Base-by-base conservation (phyloP, 2,888 invertebrate genomes). In the Pheosia gnoma region DNA sequence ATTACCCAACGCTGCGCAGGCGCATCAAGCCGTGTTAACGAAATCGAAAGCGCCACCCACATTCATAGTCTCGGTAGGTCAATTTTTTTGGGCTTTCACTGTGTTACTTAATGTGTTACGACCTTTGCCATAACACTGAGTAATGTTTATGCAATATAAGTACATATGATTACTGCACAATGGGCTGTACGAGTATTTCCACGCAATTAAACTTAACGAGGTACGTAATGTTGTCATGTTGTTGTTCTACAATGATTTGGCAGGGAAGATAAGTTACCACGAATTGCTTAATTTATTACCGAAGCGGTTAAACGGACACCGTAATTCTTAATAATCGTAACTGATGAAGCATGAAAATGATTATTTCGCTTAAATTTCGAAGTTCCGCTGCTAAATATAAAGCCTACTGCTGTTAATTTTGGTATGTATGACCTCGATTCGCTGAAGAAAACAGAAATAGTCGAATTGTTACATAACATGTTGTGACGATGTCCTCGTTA, bases 31-130 rank as follows among this genome's bases (percentile, higher is more conserved):
- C 43, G 57, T 74, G 65, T 71, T 70, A 77, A 77, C 67, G 82
- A 84, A 90, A 91, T 83, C 80, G 89, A 92, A 89, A 91, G 90
- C 89, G 71, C 74, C 84, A 75, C 84, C 84, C 78, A 84, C 85
- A 70, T 59, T 60, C 59, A 68, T 67, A 64, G 79, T 78, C 78
- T 75, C 70, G 72, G 77, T 77, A 79, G 78, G 89, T 87, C 87
- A 88, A 85, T 76, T 75, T 80, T 73, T 79, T 65, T 74, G 68
- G 70, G 84, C 86, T 88, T 87, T 89, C 88, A 84, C 84, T 72
- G 81, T 72, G 81, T 90, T 89, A 88, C 89, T 90, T 87, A 86
- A 89, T 83, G 72, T 77, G 78, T 80, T 80, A 74, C 66, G 65
- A 74, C 74, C 76, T 75, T 74, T 75, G 66, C 73, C 62, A 75